Evolutionary conservation across 2,888 invertebrate genomes (phyloP).

Genomic region (Eristalis pertinax): DNA sequence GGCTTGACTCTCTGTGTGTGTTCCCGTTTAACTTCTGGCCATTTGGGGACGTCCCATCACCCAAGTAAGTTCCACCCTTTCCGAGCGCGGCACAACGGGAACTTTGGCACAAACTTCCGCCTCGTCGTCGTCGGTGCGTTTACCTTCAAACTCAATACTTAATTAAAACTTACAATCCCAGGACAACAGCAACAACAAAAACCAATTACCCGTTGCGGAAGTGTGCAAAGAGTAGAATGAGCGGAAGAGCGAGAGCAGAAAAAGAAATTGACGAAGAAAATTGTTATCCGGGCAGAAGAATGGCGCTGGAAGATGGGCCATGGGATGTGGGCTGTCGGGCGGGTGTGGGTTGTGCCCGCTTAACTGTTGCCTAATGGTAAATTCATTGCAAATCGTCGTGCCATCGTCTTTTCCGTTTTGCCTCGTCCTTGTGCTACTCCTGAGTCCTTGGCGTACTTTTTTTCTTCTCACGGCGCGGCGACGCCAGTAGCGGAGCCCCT

Average conservation of each 20-base stretch:
- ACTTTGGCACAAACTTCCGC: slow-evolving; percentile 51
- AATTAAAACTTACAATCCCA: slow-evolving; percentile 70
- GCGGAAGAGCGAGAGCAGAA: neutral
- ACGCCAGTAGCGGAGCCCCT: neutral
- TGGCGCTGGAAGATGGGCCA: slow-evolving; percentile 10
- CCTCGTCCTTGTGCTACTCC: neutral
- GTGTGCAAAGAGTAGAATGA: slow-evolving; percentile 21
- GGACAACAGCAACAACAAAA: slow-evolving; percentile 61
- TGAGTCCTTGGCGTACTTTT: slow-evolving; percentile 15
- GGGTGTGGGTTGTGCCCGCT: slow-evolving; percentile 17
- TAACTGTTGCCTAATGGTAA: slow-evolving; percentile 65
- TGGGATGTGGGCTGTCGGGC: neutral
- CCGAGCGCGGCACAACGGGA: neutral
- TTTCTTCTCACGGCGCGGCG: slow-evolving; percentile 11
- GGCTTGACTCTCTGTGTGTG: slow-evolving; percentile 15
- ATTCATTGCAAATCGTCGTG: slow-evolving; percentile 66
- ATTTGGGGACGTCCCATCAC: slow-evolving; percentile 15
- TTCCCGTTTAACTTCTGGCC: slow-evolving; percentile 25
- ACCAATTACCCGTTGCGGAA: slow-evolving; percentile 63
- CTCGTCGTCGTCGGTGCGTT: slow-evolving; percentile 28
- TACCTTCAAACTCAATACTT: slow-evolving; percentile 68
- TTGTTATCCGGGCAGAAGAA: slow-evolving; percentile 43
- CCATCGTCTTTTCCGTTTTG: slow-evolving; percentile 4
- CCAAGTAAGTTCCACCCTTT: neutral
- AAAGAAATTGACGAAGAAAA: slow-evolving; percentile 36